phyloP scores from a whole-genome alignment of 1,140 invertebrate genomes.

The Phthorimaea operculella region DNA sequence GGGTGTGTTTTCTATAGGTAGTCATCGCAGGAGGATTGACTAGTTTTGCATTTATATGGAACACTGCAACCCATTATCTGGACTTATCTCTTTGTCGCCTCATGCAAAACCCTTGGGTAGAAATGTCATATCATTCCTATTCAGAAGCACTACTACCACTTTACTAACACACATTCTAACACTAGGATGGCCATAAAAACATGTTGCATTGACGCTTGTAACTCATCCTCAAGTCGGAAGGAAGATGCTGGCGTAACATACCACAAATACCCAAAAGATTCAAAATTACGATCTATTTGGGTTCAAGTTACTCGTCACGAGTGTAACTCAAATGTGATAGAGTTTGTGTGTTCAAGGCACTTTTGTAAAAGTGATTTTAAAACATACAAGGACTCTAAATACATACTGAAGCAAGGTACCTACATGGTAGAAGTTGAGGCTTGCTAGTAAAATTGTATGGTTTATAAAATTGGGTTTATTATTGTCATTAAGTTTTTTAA shows the following conservation, averaged over 20 bases:
- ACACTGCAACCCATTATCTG: too few relatives aligned
- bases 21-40: too few relatives aligned
- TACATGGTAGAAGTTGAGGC: background rate
- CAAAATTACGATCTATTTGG: conserved; percentile 34
- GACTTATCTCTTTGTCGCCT: too few relatives aligned
- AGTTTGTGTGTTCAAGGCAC: conserved; percentile 52
- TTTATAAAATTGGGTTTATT: too few relatives aligned
- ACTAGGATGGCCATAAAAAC: conserved; percentile 52
- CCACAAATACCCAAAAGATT: conserved; percentile 55
- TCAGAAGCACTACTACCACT: too few relatives aligned
- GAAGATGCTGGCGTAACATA: conserved; percentile 55
- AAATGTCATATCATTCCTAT: too few relatives aligned
- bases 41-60: too few relatives aligned
- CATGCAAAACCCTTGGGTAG: too few relatives aligned
- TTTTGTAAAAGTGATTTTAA: conserved; percentile 57
- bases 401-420: conserved; percentile 51
- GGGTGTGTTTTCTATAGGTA: too few relatives aligned
- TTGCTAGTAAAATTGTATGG: conserved; percentile 7
- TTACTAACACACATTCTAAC: background rate
- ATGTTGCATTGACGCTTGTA: conserved; percentile 51
- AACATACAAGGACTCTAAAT: conserved; percentile 50
- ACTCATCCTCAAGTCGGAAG: conserved; percentile 41
- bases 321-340: conserved; percentile 19
- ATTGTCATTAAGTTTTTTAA: too few relatives aligned
- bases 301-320: conserved; percentile 25